Conservation (phyloP, 2,888 invertebrate genomes). For the Dasypolia templi region DNA sequence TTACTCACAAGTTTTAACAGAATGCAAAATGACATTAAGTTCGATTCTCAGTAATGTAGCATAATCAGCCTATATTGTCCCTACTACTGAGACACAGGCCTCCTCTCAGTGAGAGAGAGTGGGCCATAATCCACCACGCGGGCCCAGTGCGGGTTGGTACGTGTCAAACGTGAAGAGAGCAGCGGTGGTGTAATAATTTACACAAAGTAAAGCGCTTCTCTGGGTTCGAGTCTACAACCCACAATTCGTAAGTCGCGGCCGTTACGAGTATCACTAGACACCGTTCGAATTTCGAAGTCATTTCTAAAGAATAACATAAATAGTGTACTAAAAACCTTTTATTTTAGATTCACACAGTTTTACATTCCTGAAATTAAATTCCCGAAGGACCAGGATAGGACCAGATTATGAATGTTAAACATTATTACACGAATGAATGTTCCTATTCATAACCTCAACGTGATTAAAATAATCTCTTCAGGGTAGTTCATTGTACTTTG, state of each 20-base stretch:
- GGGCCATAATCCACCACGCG: no score
- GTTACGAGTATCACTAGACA: no score
- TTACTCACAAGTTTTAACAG: neutral
- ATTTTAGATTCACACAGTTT: neutral
- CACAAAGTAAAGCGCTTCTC: no score
- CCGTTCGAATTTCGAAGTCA: neutral
- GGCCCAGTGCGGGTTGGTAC: no score
- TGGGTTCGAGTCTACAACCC: no score
- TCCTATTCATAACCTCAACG: neutral
- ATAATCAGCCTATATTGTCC: no score
- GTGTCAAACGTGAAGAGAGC: no score
- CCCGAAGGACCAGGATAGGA: neutral
- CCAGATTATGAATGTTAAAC: constrained; percentile 17
- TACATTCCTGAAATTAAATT: neutral
- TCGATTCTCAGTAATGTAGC: neutral
- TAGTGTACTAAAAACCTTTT: neutral
- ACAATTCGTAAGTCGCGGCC: no score
- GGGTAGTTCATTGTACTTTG: neutral
- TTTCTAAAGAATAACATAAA: neutral
- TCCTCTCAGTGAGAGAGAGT: no score
- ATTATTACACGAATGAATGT: neutral
- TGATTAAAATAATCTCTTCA: constrained; percentile 4
- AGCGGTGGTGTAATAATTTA: no score
- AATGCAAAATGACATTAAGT: neutral
- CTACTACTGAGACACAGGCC: no score